Evolutionary conservation across 2,797 vertebrate species (phyloP).

Genomic region (Periophthalmus magnuspinnatus): DNA sequence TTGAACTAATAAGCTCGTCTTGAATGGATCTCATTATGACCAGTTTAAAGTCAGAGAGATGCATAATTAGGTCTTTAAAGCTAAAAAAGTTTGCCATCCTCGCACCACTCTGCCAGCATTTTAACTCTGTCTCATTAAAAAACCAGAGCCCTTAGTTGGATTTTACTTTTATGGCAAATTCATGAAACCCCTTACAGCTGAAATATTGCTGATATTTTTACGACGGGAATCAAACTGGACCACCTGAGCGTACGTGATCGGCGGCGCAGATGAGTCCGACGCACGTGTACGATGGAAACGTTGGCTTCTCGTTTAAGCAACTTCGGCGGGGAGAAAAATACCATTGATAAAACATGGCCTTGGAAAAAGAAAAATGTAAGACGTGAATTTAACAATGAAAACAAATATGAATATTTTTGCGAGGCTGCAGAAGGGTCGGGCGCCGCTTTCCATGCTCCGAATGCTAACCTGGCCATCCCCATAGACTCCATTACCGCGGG

Average conservation of each 20-base stretch:
- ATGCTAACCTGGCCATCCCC: constrained; percentile 52
- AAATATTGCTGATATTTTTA: constrained; percentile 34
- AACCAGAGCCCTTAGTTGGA: constrained; percentile 31
- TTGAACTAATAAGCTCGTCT: constrained; percentile 18
- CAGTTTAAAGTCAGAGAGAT: constrained; percentile 42
- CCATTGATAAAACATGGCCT: constrained; percentile 40
- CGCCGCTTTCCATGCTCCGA: constrained; percentile 49
- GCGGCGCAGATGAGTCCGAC: constrained; percentile 28
- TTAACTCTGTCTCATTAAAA: constrained; percentile 44
- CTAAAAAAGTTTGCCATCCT: constrained; percentile 40
- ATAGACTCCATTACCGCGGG: constrained; percentile 48
- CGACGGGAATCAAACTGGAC: constrained; percentile 21
- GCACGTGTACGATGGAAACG: constrained; percentile 21
- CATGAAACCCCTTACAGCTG: constrained; percentile 23
- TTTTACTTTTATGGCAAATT: constrained; percentile 28
- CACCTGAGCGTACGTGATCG: background rate
- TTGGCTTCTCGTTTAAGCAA: constrained; percentile 31
- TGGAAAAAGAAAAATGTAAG: constrained; percentile 31
- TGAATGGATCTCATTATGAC: constrained; percentile 42
- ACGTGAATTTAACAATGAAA: constrained; percentile 63
- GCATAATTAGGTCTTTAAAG: constrained; percentile 50
- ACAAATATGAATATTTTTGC: constrained; percentile 53
- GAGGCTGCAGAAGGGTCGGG: constrained; percentile 55
- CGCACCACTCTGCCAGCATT: constrained; percentile 37
- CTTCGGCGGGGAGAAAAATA: constrained; percentile 17